Base-by-base conservation (phyloP, 2,888 invertebrate genomes). In the Synergus japonicus region DNA sequence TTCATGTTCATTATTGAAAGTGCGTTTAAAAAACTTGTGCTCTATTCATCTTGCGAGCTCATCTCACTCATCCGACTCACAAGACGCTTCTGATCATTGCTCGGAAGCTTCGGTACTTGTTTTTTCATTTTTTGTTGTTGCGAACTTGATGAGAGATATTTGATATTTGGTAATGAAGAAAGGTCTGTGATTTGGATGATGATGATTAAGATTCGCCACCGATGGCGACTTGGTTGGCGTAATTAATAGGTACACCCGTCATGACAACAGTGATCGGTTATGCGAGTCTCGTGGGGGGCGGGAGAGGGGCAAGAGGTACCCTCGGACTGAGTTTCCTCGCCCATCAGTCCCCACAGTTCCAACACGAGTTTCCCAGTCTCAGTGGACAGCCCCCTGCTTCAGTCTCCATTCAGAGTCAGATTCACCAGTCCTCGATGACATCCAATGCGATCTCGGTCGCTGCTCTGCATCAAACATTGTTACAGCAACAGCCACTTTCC, bases 291-390 rank as follows among this genome's bases (percentile, higher is more conserved):
- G 94, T 94, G 93, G 94, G 94, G 93, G 93, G 94, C 93, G 90
- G 93, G 93, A 93, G 95, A 94, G 91, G 94, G 93, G 86, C 93
- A 93, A 87, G 90, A 88, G 87, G 89, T 85, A 85, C 87, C 86
- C 86, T 89, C 82, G 89, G 89, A 86, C 87, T 90, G 87, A 90
- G 90, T 88, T 90, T 90, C 86, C 89, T 90, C 85, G 90, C 96
- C 82, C 96, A 96, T 88, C 96, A 97, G 92, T 97, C 96, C 92
- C 95, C 97, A 88, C 97, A 97, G 93, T 98, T 98, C 94, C 97
- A 97, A 93, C 97, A 98, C 95, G 98, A 98, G 94, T 98, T 98
- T 94, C 98, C 98, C 91, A 97, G 97, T 91, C 93, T 96, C 91
- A 90, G 89, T 86, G 90, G 89, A 86, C 90, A 90, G 86, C 87